phyloP scores from a whole-genome alignment of 2,113 vertebrate genomes.

The Psammodynastes pulverulentus region DNA sequence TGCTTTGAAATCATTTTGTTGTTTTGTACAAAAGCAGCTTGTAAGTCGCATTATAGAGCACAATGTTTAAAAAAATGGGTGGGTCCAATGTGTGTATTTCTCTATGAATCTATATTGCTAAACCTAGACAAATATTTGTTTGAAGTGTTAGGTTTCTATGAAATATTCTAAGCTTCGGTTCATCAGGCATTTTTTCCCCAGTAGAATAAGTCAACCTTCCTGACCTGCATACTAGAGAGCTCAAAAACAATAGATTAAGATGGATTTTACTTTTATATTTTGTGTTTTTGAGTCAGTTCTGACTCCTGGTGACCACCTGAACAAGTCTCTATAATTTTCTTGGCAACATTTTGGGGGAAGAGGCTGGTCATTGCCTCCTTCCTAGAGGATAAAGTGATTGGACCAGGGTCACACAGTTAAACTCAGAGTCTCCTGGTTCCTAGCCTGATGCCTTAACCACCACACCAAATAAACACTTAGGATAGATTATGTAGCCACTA shows the following conservation, averaged over 20 bases:
- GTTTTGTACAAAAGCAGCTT: slow-evolving; percentile 45
- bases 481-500: not conserved
- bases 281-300: not conserved
- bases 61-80: not conserved
- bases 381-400: not conserved
- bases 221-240: not conserved
- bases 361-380: not conserved
- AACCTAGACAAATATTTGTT: slow-evolving; percentile 26
- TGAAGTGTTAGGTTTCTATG: not conserved
- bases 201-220: not conserved
- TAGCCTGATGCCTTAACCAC: not conserved
- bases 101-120: slow-evolving; percentile 6
- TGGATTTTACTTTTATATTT: not conserved
- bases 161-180: slow-evolving; percentile 17
- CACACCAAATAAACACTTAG: not conserved
- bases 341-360: not conserved
- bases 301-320: not conserved
- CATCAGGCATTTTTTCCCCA: not conserved
- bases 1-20: slow-evolving; percentile 2
- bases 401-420: not conserved
- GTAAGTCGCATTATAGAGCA: not conserved
- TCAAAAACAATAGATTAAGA: not conserved
- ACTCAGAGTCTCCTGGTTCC: not conserved
- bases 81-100: not conserved
- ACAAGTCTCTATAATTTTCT: not conserved